Base-by-base conservation (phyloP, 2,888 invertebrate species). In the Lampropteryx suffumata region DNA sequence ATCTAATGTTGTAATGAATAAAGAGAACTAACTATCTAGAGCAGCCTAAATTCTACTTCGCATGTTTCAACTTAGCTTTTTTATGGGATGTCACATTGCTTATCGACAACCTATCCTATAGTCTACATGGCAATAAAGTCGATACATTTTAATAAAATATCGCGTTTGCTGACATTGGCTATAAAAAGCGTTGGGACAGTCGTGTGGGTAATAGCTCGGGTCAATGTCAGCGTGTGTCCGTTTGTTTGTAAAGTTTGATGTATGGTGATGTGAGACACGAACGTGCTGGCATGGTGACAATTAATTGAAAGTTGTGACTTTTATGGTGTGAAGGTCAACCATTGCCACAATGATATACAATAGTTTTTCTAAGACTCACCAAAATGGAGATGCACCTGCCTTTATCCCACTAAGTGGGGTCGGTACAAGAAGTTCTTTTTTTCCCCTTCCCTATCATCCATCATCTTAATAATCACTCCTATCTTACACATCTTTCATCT, bases 161-260 rank as follows among this genome's bases (percentile, higher is more conserved):
- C 13, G 30, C 48, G 32, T 49, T 49, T 37, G 28, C 27, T 32
- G 49, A 43, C 42, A 49, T 36, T 40, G 42, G 42, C 36, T 39
- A 50, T 50, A 50, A 50, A 42, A 50, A 33, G 33, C 28, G 4
- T 37, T 12, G 14, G 4, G 13, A 48, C 13, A 30, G 34, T 43
- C 49, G 42, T 49, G 42, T 43, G 21, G 32, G 32, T 48, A 42
- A 48, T 37, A 42, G 42, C 10, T 37, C 10, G 5, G 62, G 60
- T 65, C 64, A 62, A 65, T 64, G 64, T 60, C 60, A 57, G 14
- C 26, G 45, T 32, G 50, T 57, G 60, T 49, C 54, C 55, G 53
- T 30, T 11, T 50, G 44, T 49, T 32, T 43, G 28, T 17, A 17
- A 17, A 28, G 21, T 41, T 11, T 26, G 28, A 36, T 48, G 29